Conservation (phyloP, 2,113 vertebrate genomes). For the Chionomys nivalis region DNA sequence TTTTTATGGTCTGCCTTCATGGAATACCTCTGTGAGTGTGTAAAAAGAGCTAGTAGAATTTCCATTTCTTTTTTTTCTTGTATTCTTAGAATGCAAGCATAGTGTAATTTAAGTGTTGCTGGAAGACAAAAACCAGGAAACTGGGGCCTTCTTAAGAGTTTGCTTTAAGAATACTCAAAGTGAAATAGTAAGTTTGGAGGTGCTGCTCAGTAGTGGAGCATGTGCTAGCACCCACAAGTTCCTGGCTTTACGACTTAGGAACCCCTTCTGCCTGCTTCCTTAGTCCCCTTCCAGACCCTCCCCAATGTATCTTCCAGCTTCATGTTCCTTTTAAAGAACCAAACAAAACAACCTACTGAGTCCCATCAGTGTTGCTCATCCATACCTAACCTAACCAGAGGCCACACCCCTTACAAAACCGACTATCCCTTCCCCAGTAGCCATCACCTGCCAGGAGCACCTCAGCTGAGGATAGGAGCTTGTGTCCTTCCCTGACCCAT, state of each 20-base stretch:
- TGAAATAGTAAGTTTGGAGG: neutral
- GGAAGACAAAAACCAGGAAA: neutral
- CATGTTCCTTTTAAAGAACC: neutral
- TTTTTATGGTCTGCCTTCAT: neutral
- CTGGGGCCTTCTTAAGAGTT: constrained; percentile 11
- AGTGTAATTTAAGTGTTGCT: neutral
- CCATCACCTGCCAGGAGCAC: neutral
- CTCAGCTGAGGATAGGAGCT: neutral
- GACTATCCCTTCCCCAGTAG: neutral
- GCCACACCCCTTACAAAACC: neutral
- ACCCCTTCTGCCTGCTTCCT: neutral
- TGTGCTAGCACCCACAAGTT: neutral
- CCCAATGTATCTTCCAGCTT: neutral
- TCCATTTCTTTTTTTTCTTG: neutral
- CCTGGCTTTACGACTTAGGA: neutral
- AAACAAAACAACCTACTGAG: neutral
- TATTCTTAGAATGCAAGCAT: neutral
- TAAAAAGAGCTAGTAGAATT: neutral
- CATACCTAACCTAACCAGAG: neutral
- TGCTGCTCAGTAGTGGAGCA: neutral
- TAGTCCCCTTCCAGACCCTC: too few species aligned
- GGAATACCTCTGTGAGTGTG: neutral
- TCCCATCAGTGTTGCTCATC: neutral
- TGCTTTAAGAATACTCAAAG: neutral
- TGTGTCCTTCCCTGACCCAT: neutral